Percentiles rank a stretch among this genome's conserved stretches.
Evolutionary conservation across 2,113 vertebrate species (phyloP).

Genomic region (Trachemys scripta): DNA sequence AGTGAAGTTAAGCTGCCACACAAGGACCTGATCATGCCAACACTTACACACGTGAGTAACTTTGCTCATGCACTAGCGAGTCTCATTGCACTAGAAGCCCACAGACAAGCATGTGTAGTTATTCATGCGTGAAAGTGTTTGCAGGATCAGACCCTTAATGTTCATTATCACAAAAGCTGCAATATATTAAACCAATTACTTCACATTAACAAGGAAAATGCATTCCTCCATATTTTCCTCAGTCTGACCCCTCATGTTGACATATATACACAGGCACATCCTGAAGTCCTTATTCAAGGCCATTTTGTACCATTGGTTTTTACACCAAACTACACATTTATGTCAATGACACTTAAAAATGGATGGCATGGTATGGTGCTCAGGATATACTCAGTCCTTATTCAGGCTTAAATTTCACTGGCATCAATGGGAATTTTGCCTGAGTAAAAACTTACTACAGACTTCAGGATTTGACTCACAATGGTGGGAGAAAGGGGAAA

Average conservation of each 20-base stretch:
- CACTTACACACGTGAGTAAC: neutral
- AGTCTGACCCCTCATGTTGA: neutral
- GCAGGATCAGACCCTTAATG: neutral
- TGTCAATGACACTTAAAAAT: neutral
- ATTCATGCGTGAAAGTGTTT: neutral
- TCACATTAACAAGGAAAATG: neutral
- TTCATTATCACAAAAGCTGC: neutral
- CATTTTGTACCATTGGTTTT: neutral
- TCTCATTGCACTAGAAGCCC: neutral
- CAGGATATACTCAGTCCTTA: fast-evolving
- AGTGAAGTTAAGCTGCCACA: neutral
- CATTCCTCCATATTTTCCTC: neutral
- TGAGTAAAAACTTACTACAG: fast-evolving
- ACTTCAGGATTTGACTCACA: fast-evolving
- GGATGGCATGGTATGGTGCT: fast-evolving
- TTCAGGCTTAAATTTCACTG: fast-evolving
- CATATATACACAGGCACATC: neutral
- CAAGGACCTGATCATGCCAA: neutral
- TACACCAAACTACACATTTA: neutral
- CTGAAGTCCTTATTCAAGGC: neutral
- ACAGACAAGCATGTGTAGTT: neutral
- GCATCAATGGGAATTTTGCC: neutral
- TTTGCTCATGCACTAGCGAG: neutral
- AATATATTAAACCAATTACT: neutral
- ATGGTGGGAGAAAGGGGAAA: neutral